phyloP scores from a whole-genome alignment of 2,113 vertebrate genomes.

The Muscicapa adusta region DNA sequence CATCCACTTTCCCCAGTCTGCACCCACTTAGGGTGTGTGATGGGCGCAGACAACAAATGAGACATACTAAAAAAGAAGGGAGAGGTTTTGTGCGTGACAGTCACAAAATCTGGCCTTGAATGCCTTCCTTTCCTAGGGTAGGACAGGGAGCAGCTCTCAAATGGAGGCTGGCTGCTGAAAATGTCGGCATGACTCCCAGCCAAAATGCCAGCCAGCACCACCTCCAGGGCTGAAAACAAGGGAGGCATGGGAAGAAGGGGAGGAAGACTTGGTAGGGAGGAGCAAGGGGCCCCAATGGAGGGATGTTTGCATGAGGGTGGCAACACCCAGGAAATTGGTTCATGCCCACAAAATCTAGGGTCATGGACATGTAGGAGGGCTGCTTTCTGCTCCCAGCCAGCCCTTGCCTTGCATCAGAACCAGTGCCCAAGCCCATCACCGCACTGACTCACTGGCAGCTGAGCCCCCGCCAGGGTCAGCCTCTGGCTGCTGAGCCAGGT shows the following conservation, averaged over 20 bases:
- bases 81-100: accelerated
- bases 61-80: neutral
- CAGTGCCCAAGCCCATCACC: neutral
- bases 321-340: neutral
- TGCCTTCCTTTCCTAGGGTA: neutral
- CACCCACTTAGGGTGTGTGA: neutral
- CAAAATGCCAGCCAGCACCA: constrained; percentile 19
- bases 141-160: constrained; percentile 1
- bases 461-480: neutral
- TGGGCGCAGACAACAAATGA: accelerated
- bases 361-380: accelerated
- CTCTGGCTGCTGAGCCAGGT: neutral
- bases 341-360: neutral
- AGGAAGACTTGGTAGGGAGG: neutral
- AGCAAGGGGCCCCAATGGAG: neutral
- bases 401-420: neutral
- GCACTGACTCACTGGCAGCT: neutral
- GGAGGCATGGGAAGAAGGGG: neutral
- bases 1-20: neutral
- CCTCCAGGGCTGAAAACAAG: neutral
- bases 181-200: constrained; percentile 29
- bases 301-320: neutral
- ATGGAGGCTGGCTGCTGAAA: constrained; percentile 36
- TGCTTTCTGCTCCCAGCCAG: neutral
- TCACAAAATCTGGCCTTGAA: neutral